A percentile compares a stretch with the other conserved stretches of the same genome.
Evolutionary conservation across 2,113 vertebrate species (phyloP).

Genomic region (Eretmochelys imbricata): DNA sequence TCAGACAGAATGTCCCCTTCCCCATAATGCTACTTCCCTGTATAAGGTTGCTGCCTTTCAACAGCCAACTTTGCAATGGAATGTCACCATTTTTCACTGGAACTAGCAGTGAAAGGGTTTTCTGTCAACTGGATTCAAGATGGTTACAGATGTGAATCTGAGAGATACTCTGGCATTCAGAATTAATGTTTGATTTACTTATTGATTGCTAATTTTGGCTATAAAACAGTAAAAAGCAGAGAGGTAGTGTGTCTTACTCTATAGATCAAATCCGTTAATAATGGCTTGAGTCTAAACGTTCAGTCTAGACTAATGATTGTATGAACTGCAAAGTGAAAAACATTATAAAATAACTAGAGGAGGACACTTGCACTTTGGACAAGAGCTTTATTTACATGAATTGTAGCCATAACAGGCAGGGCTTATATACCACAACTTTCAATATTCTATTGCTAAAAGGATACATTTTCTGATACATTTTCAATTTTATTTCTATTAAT

Average conservation of each 20-base stretch:
- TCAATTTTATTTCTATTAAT: not conserved
- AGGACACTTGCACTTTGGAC: not conserved
- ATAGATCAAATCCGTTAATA: not conserved
- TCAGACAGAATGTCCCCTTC: not conserved
- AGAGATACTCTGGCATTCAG: not conserved
- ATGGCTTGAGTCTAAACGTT: not conserved
- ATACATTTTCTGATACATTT: accelerated
- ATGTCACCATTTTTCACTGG: not conserved
- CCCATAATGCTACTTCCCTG: accelerated
- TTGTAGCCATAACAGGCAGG: not conserved
- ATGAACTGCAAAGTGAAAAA: not conserved
- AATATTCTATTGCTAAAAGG: not conserved
- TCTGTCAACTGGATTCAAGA: constrained; percentile 1
- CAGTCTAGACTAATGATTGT: not conserved
- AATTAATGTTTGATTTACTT: constrained; percentile 38
- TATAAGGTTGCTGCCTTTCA: constrained; percentile 1
- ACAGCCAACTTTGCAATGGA: not conserved
- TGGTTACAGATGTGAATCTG: not conserved
- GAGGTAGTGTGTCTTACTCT: constrained; percentile 4
- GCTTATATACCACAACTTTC: accelerated
- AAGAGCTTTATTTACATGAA: not conserved
- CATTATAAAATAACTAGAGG: not conserved
- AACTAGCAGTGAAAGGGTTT: not conserved
- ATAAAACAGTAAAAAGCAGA: not conserved
- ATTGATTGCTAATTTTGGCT: constrained; percentile 13